Percentiles rank a stretch among this genome's conserved stretches.
Evolutionary conservation across 1,140 invertebrate genomes (phyloP).

Genomic region (Pteromalus puparum): DNA sequence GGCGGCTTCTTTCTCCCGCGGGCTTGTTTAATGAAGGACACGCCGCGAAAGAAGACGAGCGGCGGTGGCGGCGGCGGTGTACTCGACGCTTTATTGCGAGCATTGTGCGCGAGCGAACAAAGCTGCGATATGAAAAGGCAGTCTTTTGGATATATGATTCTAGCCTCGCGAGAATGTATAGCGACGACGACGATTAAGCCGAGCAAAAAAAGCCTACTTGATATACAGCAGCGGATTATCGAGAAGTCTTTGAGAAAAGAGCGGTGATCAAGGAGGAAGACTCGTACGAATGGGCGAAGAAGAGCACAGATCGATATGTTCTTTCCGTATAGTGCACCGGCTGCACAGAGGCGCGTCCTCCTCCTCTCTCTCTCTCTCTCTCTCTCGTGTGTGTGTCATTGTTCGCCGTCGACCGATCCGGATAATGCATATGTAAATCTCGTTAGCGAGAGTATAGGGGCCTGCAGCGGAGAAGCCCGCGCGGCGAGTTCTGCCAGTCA

Average conservation of each 20-base stretch:
- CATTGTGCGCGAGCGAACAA: not conserved
- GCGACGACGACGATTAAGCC: too few species aligned
- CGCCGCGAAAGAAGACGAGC: conserved; percentile 17
- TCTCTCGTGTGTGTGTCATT: conserved; percentile 24
- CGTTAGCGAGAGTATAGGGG: conserved; percentile 4
- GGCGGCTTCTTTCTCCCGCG: not conserved
- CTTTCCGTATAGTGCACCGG: not conserved
- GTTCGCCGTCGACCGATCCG: conserved; percentile 3
- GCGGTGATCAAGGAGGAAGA: not conserved
- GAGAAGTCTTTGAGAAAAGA: not conserved
- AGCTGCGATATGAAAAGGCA: not conserved
- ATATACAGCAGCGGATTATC: not conserved
- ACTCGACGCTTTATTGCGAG: not conserved
- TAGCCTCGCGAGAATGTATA: not conserved
- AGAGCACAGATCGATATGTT: not conserved
- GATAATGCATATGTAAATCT: conserved; percentile 44
- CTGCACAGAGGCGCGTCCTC: not conserved
- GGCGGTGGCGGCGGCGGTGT: not conserved
- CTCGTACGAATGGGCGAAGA: not conserved
- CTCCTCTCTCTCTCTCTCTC: too few species aligned
- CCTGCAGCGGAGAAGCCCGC: not conserved
- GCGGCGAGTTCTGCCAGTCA: conserved; percentile 9
- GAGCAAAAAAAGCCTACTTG: too few species aligned
- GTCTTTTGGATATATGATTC: not conserved
- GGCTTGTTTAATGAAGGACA: conserved; percentile 35